Evolutionary conservation across 2,113 vertebrate species (phyloP).

Genomic region (Megalops atlanticus): DNA sequence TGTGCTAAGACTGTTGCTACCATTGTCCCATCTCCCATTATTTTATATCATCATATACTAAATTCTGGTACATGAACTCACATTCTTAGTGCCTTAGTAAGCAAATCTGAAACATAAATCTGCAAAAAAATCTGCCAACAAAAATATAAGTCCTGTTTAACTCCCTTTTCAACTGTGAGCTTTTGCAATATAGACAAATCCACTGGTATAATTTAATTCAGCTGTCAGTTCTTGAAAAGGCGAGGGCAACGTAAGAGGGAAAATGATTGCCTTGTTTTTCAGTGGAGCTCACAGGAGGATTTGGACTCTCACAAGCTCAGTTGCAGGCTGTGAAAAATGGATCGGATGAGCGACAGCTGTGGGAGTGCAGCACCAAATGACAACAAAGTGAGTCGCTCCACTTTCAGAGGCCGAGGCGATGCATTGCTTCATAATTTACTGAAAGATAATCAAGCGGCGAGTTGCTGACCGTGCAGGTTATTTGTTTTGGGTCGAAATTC

Average conservation of each 20-base stretch:
- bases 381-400: not conserved
- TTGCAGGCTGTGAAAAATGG: not conserved
- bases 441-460: not conserved
- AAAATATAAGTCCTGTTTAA: slow-evolving; percentile 2
- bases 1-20: not conserved
- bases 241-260: not conserved
- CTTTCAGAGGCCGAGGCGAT: not conserved
- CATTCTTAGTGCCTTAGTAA: too few species aligned
- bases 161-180: not conserved
- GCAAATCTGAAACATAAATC: not conserved
- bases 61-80: too few species aligned
- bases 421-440: not conserved
- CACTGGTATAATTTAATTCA: not conserved
- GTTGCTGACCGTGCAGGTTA: not conserved
- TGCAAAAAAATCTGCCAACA: not conserved
- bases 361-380: not conserved
- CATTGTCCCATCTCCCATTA: too few species aligned
- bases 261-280: slow-evolving; percentile 4
- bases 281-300: not conserved
- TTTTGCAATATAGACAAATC: not conserved
- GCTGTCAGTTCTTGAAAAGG: slow-evolving; percentile 16
- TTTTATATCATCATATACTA: too few species aligned
- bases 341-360: slow-evolving; percentile 1
- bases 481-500: not conserved
- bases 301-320: not conserved